Conservation (phyloP, 2,888 invertebrate genomes). For the Apocheima hispidaria region DNA sequence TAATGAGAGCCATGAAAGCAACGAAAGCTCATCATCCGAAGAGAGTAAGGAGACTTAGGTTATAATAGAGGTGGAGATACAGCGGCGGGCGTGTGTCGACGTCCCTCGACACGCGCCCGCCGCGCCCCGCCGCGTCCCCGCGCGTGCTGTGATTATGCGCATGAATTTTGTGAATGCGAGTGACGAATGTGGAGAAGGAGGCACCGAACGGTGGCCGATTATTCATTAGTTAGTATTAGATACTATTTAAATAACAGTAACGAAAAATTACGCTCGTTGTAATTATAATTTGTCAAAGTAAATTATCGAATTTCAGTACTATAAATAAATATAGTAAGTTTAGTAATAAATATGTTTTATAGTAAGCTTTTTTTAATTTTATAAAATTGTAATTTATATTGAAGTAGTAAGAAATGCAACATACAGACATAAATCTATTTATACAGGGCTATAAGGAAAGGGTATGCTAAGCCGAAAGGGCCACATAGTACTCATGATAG, state of each 20-base stretch:
- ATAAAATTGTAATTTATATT: no score
- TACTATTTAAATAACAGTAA: slow-evolving; percentile 82
- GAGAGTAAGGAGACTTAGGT: slow-evolving; percentile 68
- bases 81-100: slow-evolving; percentile 84
- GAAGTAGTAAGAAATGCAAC: background rate
- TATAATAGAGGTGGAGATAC: slow-evolving; percentile 55
- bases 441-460: no score
- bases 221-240: slow-evolving; percentile 74
- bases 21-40: slow-evolving; percentile 59
- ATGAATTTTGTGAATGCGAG: slow-evolving; percentile 51
- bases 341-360: slow-evolving; percentile 69
- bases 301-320: slow-evolving; percentile 85
- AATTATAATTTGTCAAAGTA: slow-evolving; percentile 80
- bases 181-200: slow-evolving; percentile 52
- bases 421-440: background rate
- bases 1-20: slow-evolving; percentile 55
- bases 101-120: slow-evolving; percentile 81
- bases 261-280: slow-evolving; percentile 80
- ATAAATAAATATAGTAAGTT: slow-evolving; percentile 72
- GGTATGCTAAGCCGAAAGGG: no score
- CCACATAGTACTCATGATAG: no score
- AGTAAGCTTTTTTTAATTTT: slow-evolving; percentile 57
- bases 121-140: slow-evolving; percentile 60
- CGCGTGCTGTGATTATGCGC: slow-evolving; percentile 48
- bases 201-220: slow-evolving; percentile 54